phyloP scores from a whole-genome alignment of 2,113 vertebrate genomes.

The Sminthopsis crassicaudata region DNA sequence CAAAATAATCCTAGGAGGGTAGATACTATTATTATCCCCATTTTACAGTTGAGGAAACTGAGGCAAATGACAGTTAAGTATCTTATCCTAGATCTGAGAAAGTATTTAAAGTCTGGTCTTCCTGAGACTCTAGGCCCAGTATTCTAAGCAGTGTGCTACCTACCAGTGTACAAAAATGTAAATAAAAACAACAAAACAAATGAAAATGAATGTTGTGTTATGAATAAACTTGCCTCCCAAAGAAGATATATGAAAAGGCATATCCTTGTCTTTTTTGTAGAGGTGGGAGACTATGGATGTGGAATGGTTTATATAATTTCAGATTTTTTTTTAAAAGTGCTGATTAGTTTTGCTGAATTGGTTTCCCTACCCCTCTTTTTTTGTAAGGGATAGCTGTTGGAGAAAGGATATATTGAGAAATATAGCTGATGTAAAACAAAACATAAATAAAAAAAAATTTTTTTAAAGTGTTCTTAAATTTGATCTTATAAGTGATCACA shows the following conservation, averaged over 20 bases:
- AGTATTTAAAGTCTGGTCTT: not conserved
- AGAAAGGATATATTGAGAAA: not conserved
- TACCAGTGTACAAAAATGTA: not conserved
- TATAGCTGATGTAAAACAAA: not conserved
- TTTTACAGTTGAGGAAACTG: not conserved
- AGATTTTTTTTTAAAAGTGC: not conserved
- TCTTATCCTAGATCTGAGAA: not conserved
- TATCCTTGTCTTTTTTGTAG: not conserved
- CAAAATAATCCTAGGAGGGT: not conserved
- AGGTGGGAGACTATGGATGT: not conserved
- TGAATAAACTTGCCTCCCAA: not conserved
- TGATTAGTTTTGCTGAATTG: not conserved
- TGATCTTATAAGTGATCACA: not conserved
- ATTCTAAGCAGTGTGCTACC: not conserved
- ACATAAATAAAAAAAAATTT: not conserved
- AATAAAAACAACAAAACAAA: not conserved
- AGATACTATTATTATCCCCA: not conserved
- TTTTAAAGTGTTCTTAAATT: too few relatives aligned
- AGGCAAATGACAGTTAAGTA: not conserved
- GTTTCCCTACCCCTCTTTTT: not conserved
- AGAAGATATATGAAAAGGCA: not conserved
- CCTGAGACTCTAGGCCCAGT: not conserved
- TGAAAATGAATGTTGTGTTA: not conserved
- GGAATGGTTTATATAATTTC: not conserved
- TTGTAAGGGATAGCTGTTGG: not conserved